Evolutionary conservation across 2,797 vertebrate species (phyloP), one percentile per base, ranked within the genome.

Genomic region (Pterois miles): DNA sequence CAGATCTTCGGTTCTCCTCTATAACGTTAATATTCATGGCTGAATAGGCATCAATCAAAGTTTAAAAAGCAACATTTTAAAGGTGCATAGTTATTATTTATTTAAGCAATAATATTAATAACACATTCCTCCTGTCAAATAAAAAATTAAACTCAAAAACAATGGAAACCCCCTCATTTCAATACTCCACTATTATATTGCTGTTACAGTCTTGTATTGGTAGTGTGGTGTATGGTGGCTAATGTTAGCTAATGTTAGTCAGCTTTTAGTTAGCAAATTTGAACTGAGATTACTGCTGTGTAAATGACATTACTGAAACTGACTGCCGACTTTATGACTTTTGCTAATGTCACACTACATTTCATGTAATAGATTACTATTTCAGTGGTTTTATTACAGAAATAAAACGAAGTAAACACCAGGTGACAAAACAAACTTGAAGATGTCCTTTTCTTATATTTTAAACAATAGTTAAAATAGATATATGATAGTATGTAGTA

Each of bases 51-150:
- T 43, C 18, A 22, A 9, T 70, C 22, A 38, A 23, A 53, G 12
- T 31, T 14, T 3, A 25, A 71, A 29, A 6, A 65, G 14, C 29
- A 29, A n/a, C 4, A 23, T 73, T 54, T 67, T 63, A 29, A 29
- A 60, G 13, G 0, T 33, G 14, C 53, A 4, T 12, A 48, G 46
- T 48, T 48, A 48, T 48, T 48, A 48, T 48, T 48, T 20, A 48
- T 48, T 48, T 48, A 23, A 52, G 29, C 2, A 0, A 13, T 46
- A 10, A 54, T 20, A 29, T 58, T 65, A n/a, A 31, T 22, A 23
- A 22, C 14, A 62, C 22, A 50, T 68, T 67, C 29, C 11, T 57
- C 2, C 50, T 66, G n/a, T 59, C 57, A 60, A 57, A 72, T 72
- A 2, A 65, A 63, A 58, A 64, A 8, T 38, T n/a, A 0, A 65